Base-by-base conservation (phyloP, 2,797 vertebrate genomes). In the Oceanodroma leucorhoa region DNA sequence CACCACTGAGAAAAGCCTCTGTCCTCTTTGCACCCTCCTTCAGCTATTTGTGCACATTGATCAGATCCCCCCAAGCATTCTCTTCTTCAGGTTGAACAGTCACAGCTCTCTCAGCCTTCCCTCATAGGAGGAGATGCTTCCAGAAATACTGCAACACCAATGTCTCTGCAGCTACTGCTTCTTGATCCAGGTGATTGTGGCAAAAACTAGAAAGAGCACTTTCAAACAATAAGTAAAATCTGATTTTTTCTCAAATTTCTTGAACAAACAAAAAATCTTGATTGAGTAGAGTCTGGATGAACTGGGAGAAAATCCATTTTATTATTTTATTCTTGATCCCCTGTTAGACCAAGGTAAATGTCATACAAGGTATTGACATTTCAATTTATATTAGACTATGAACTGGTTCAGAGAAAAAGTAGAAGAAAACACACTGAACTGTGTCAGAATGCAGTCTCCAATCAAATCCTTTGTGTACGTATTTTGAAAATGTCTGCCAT, bases 361-460 rank as follows among this genome's bases (percentile, higher is more conserved):
- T 94, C 90, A 93, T 67, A 84, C 41, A 66, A 90, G 53, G 12
- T 93, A 90, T 51, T 95, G 93, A 90, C 77, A 96, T 94, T 93
- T 95, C 91, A 90, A 87, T 96, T 95, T 92, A 82, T 93, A 91
- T 94, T 90, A 94, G 78, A 50, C 73, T 94, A 84, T 72, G 62
- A 94, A 78, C n/a, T 82, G 82, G 54, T 76, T 61, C 32, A 76
- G 70, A 93, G 55, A 46, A 87, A 75, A 84, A 40, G 27, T 21
- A 51, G 80, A 61, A 64, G 50, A 73, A 87, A 82, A 69, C 21
- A 64, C 36, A 65, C 8, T 36, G 70, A 79, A 80, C 53, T 84
- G 51, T 87, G 51, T 66, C 67, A 83, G 83, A 82, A 90, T 64
- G 40, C 4, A 64, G 12, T 32, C 29, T 81, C 21, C 43, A 91